A percentile compares a stretch with the other conserved stretches of the same genome.
These are phyloP conservation scores for Phalera bucephala DNA, from an alignment of 2,888 invertebrate genomes.

Conservation along the genomic window DNA sequence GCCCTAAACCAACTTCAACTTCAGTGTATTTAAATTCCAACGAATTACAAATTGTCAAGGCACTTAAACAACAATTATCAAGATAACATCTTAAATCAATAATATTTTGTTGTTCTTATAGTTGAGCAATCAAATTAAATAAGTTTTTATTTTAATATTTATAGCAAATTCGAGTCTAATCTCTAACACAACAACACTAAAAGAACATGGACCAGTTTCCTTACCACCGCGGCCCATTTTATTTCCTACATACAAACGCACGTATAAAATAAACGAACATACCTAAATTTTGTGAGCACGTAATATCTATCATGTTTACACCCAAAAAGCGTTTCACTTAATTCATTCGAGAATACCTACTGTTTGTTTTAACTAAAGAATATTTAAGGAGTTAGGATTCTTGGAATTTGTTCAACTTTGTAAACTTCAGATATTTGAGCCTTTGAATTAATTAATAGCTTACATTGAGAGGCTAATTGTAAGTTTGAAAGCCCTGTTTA, in stretches of 20 bases:
- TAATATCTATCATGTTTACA: conserved; percentile 29
- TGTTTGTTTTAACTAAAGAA: conserved; percentile 4
- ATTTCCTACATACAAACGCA: conserved; percentile 16
- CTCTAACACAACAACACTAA: not conserved
- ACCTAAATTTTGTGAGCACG: conserved; percentile 23
- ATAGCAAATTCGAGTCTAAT: too few relatives aligned
- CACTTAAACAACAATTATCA: too few relatives aligned
- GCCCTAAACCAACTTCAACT: too few relatives aligned
- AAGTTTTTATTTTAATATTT: too few relatives aligned
- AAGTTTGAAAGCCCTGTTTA: not conserved
- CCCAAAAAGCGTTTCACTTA: conserved; percentile 22
- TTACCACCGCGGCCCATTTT: conserved; percentile 11
- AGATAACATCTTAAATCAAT: too few relatives aligned
- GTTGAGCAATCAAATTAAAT: too few relatives aligned
- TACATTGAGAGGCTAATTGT: not conserved
- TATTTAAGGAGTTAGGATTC: not conserved
- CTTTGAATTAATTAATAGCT: conserved; percentile 1
- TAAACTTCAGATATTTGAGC: not conserved
- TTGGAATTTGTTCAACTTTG: not conserved
- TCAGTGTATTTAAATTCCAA: too few relatives aligned
- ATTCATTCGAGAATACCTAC: conserved; percentile 12
- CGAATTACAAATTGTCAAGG: too few relatives aligned
- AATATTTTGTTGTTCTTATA: too few relatives aligned
- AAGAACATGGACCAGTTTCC: not conserved
- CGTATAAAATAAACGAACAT: conserved; percentile 22